Evolutionary conservation across 2,888 invertebrate species (phyloP).

Genomic region (Brenthis ino): DNA sequence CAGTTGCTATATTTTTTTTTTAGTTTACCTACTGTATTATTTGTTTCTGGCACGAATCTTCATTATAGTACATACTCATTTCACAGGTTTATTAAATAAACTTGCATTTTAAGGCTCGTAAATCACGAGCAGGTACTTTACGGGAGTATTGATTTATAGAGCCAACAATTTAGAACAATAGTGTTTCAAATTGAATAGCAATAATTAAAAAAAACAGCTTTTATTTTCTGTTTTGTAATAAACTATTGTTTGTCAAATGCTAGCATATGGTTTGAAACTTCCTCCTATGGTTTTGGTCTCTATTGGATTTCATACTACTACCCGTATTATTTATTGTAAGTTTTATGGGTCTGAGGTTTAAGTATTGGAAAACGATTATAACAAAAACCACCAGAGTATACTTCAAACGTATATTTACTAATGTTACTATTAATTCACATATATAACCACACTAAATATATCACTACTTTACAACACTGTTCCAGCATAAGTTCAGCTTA

Average conservation of each 20-base stretch:
- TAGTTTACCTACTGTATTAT: background rate
- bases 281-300: background rate
- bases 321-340: too few species aligned
- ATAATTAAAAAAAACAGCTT: slow-evolving; percentile 22
- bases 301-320: too few species aligned
- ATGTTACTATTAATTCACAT: too few species aligned
- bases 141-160: slow-evolving; percentile 22
- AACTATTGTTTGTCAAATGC: slow-evolving; percentile 6
- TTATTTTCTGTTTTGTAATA: slow-evolving; percentile 17
- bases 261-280: slow-evolving; percentile 8
- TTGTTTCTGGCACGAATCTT: background rate
- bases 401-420: too few species aligned
- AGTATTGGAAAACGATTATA: too few species aligned
- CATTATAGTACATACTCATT: background rate
- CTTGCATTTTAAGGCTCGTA: slow-evolving; percentile 9
- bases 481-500: too few species aligned
- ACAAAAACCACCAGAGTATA: too few species aligned
- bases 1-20: too few species aligned
- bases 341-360: too few species aligned
- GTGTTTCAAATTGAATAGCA: slow-evolving; percentile 15
- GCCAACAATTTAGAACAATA: slow-evolving; percentile 16
- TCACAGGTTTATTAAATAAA: slow-evolving; percentile 9
- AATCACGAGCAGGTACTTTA: slow-evolving; percentile 19
- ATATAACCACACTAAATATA: too few species aligned
- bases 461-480: too few species aligned